Conservation (phyloP, 1,140 invertebrate genomes). For the Aphidius gifuensis region DNA sequence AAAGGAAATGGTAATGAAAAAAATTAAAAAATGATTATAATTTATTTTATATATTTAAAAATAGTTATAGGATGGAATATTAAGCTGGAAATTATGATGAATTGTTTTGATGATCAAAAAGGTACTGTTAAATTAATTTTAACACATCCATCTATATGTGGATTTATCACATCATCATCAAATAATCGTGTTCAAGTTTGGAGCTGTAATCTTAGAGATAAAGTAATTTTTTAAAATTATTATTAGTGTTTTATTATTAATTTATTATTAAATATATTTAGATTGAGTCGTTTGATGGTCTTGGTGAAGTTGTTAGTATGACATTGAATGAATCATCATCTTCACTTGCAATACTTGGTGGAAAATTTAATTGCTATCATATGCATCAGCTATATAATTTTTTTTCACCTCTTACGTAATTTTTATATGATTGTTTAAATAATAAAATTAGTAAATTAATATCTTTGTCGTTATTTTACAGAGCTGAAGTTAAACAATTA, state of each 20-base stretch:
- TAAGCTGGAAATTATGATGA: constrained; percentile 28
- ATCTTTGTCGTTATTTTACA: constrained; percentile 17
- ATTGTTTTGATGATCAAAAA: constrained; percentile 19
- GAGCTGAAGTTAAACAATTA: constrained; percentile 22
- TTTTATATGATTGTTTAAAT: background rate
- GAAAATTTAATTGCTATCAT: constrained; percentile 29
- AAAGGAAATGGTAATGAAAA: constrained; percentile 26
- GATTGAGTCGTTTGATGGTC: constrained; percentile 21
- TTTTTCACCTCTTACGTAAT: constrained; percentile 33
- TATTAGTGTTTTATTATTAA: background rate
- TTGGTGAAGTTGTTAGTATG: constrained; percentile 24
- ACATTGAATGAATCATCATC: constrained; percentile 22
- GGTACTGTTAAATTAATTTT: constrained; percentile 16
- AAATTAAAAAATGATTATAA: background rate
- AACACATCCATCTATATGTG: constrained; percentile 32
- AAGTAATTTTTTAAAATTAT: constrained; percentile 1
- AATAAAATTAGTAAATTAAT: background rate
- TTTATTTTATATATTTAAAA: background rate
- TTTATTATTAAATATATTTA: background rate
- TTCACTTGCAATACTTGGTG: constrained; percentile 22
- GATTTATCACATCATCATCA: constrained; percentile 30
- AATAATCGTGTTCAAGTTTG: constrained; percentile 32
- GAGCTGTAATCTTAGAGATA: constrained; percentile 33
- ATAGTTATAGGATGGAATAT: constrained; percentile 29
- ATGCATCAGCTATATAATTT: constrained; percentile 34